These are phyloP conservation scores for Parelbella ahira DNA, from an alignment of 2,888 invertebrate genomes.

Conservation along the genomic window DNA sequence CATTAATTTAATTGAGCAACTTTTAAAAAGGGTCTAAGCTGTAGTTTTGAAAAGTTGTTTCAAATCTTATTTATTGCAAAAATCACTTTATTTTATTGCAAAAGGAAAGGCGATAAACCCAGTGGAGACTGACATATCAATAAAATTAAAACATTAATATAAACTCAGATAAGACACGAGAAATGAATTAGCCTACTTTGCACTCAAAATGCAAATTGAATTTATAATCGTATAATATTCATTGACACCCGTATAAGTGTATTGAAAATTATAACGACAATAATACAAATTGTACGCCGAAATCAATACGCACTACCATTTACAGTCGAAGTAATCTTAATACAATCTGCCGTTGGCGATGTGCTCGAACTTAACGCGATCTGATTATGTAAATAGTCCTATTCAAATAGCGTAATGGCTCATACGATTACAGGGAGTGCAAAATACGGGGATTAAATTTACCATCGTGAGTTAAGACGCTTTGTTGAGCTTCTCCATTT, in stretches of 20 bases:
- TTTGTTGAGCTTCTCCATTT: slow-evolving; percentile 8
- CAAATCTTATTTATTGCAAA: too few relatives aligned
- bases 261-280: too few relatives aligned
- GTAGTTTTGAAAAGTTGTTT: too few relatives aligned
- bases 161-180: too few relatives aligned
- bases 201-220: neutral
- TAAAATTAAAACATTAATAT: neutral
- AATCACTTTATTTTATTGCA: too few relatives aligned
- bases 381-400: slow-evolving; percentile 54
- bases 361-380: slow-evolving; percentile 37
- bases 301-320: slow-evolving; percentile 28
- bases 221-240: too few relatives aligned
- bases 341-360: slow-evolving; percentile 41
- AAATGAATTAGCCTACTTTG: neutral
- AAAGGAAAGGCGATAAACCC: too few relatives aligned
- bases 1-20: too few relatives aligned
- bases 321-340: slow-evolving; percentile 41
- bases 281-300: too few relatives aligned
- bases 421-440: slow-evolving; percentile 41
- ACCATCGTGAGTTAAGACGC: slow-evolving; percentile 5
- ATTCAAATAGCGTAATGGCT: slow-evolving; percentile 51
- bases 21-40: too few relatives aligned
- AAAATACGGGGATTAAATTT: slow-evolving; percentile 20
- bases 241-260: too few relatives aligned
- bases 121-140: too few relatives aligned